Conservation (phyloP, 2,888 invertebrate genomes). For the Lepas anatifera region DNA sequence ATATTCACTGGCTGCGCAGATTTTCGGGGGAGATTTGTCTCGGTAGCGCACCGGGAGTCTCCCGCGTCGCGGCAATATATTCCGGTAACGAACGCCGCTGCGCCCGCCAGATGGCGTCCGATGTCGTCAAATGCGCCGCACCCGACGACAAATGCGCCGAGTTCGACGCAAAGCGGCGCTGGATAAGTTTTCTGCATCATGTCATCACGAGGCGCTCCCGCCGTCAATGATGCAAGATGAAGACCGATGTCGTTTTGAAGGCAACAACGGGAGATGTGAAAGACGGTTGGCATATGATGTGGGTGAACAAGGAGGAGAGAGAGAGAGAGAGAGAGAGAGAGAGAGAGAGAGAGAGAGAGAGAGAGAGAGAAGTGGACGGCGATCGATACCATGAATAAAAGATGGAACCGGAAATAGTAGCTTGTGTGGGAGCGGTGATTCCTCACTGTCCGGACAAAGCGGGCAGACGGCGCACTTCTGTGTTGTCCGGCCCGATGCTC, state of each 20-base stretch:
- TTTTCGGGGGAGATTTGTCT: background rate
- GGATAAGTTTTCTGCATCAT: background rate
- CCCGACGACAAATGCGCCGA: too few species aligned
- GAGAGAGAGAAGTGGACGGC: too few species aligned
- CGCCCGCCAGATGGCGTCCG: background rate
- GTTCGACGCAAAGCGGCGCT: background rate
- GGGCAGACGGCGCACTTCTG: too few species aligned
- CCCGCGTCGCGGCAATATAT: background rate
- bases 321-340: too few species aligned
- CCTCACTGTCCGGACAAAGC: too few species aligned
- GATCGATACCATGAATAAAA: slow-evolving; percentile 9
- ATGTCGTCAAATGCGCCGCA: too few species aligned
- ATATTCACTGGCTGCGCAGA: background rate
- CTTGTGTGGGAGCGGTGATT: too few species aligned
- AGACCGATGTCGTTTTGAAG: slow-evolving; percentile 5
- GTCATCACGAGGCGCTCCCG: too few species aligned
- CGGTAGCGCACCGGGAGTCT: background rate
- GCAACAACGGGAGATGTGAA: too few species aligned
- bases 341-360: too few species aligned
- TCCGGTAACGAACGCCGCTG: background rate
- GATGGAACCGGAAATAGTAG: background rate
- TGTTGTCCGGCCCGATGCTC: background rate
- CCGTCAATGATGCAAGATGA: background rate
- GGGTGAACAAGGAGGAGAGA: too few species aligned
- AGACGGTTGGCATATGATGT: too few species aligned